Evolutionary conservation across 2,797 vertebrate species (phyloP), one percentile per base, ranked within the genome.

Genomic region (Liasis olivaceus): DNA sequence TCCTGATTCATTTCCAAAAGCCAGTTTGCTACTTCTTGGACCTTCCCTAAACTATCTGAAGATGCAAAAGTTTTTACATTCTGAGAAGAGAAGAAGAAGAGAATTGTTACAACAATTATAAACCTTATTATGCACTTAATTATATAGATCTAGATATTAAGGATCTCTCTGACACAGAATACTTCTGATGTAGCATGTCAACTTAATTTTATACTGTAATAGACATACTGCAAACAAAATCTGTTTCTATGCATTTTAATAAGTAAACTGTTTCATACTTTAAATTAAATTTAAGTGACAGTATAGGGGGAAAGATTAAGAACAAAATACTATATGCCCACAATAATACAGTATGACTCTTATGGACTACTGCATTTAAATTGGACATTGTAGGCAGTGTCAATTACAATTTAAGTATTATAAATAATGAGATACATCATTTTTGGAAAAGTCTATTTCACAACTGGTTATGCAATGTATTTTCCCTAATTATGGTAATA

Each of bases 1-100:
- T 99, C 99, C 98, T 99, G 99, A 99, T 99, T 99, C 99, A 99
- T 99, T 99, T 99, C 99, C 99, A 99, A 99, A 99, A 99, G 99
- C 99, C 99, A 99, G 99, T 99, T 99, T 99, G 99, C 99, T 98
- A 99, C 99, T 98, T 99, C 99, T 98, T 99, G 99, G 97, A 99
- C 99, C 98, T 99, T 99, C 98, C 98, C 99, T 99, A 99, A 98
- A 98, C 99, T 99, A 98, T 99, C 99, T 98, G 99, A 99, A 97
- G 99, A 99, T 97, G 99, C 98, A 98, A 99, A 99, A 97, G 98
- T 97, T 98, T 99, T 99, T 99, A 98, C 99, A 99, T 99, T 99
- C 99, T 99, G 97, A 56, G 96, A 92, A 96, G 81, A 96, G 56
- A 96, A 89, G 94, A 85, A 92, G 0, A 14, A 63, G 36, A 93